Evolutionary conservation across 2,797 vertebrate genomes (phyloP), one percentile per base, ranked within the genome.

Genomic region (Petrocephalus sullivani): DNA sequence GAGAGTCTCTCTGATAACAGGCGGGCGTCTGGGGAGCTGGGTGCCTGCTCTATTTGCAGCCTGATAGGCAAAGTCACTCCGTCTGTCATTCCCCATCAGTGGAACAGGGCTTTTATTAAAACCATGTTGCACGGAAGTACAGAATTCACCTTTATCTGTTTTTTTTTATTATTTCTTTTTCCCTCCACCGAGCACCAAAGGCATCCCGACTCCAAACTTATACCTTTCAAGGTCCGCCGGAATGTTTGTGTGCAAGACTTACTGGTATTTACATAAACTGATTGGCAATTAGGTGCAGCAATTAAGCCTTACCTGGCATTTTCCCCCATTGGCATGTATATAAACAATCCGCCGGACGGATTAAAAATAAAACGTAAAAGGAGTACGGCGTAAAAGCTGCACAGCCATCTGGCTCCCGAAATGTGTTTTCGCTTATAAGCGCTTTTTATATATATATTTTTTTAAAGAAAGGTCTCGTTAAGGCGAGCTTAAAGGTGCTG

Each of bases 261-360:
- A 57, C 78, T 54, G 58, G 57, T 57, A 64, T 81, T 64, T 46
- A 33, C 56, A 88, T 88, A 60, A 12, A 21, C 41, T 51, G 87
- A 49, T 58, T 84, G 87, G 56, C 54, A 46, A 78, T 87, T 81
- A 58, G 54, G 16, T 46, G 87, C 67, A 57, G 78, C 56, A 51
- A 49, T 82, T 82, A 57, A 28, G 87, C 53, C 1, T 87, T 71
- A 60, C 21, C 23, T 28, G 49, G 23, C n/a, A 19, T 56, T 78
- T 87, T 87, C 23, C 12, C 4, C 37, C 14, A 23, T 53, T 87
- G 61, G 56, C 85, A 86, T 61, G 85, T 86, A 60, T 86, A 86
- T 46, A 60, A 86, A 86, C 56, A 60, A 49, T 61, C 6, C 10
- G 0, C 85, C 19, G 85, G 57, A 86, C 21, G 19, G 33, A 61